Percentiles rank a stretch among this genome's conserved stretches.
These are phyloP conservation scores for Lipophrys pholis DNA, from an alignment of 2,113 vertebrate genomes.

Conservation along the genomic window DNA sequence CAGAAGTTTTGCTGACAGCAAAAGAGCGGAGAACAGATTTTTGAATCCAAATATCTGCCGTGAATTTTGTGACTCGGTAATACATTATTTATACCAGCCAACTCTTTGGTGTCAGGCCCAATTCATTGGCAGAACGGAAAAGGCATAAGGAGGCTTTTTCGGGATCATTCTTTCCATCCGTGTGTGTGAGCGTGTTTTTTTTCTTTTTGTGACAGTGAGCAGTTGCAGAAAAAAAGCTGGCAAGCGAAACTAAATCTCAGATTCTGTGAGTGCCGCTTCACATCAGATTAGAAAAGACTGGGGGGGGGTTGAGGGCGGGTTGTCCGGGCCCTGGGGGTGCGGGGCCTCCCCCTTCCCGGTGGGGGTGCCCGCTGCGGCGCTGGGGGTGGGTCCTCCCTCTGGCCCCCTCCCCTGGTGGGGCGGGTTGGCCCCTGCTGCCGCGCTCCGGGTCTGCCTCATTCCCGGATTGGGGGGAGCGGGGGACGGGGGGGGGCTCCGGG, in stretches of 20 bases:
- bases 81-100: constrained; percentile 55
- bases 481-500: too few relatives aligned
- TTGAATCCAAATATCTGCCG: constrained; percentile 30
- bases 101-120: constrained; percentile 17
- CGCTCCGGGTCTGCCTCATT: too few relatives aligned
- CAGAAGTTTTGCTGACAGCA: constrained; percentile 13
- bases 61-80: constrained; percentile 19
- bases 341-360: too few relatives aligned
- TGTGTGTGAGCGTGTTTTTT: neutral
- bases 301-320: too few relatives aligned
- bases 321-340: too few relatives aligned
- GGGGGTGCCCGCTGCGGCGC: too few relatives aligned
- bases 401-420: too few relatives aligned
- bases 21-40: constrained; percentile 26
- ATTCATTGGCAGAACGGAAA: constrained; percentile 11
- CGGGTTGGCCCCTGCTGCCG: too few relatives aligned
- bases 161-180: constrained; percentile 2
- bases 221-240: neutral
- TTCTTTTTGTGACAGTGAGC: constrained; percentile 10
- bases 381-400: too few relatives aligned
- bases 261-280: constrained; percentile 4
- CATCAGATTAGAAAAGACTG: constrained; percentile 10
- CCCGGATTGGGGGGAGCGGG: too few relatives aligned
- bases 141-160: constrained; percentile 5
- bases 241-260: constrained; percentile 14